Evolutionary conservation across 2,888 invertebrate genomes (phyloP), one percentile per base, ranked within the genome.

Genomic region (Diaprepes abbreviatus): DNA sequence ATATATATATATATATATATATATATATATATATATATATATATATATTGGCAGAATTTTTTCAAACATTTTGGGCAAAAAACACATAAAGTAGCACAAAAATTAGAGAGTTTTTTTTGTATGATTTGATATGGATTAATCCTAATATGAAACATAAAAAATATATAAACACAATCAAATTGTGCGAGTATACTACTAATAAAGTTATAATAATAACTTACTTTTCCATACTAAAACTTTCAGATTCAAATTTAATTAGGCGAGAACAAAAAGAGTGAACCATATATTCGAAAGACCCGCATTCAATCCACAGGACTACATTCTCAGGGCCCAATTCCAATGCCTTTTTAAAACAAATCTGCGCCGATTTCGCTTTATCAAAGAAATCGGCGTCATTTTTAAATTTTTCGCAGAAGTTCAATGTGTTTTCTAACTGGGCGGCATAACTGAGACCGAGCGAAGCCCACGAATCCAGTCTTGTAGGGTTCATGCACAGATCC

Each of bases 391-490:
- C 87, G 79, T 91, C 88, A 71, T 85, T 87, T 66, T 86, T 85
- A 33, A 86, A 81, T 31, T 88, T 87, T 70, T 89, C 88, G 75
- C 91, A 91, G 45, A 92, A 93, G 81, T 93, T 95, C 1, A 97
- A 84, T 81, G 91, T 90, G 38, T 90, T 91, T 78, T 95, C 95
- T 62, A 97, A 87, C 78, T 91, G 89, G 66, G 92, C 89, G 2
- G 89, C 91, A 79, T 91, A 91, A 0, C 93, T 91, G 71, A 97
- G 86, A 0, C 96, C 95, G 81, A 97, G 89, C 60, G 94, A 93
- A 1, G 96, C 96, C 97, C 97, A 97, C 0, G 97, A 94, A 85
- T 96, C 95, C 67, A 96, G 88, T 57, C 97, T 88, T 59, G 88
- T 85, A 0, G 91, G 93, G 83, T 93, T 93, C 28, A 94, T 87